Conservation (phyloP, 2,888 invertebrate species). For the Neria commutata region DNA sequence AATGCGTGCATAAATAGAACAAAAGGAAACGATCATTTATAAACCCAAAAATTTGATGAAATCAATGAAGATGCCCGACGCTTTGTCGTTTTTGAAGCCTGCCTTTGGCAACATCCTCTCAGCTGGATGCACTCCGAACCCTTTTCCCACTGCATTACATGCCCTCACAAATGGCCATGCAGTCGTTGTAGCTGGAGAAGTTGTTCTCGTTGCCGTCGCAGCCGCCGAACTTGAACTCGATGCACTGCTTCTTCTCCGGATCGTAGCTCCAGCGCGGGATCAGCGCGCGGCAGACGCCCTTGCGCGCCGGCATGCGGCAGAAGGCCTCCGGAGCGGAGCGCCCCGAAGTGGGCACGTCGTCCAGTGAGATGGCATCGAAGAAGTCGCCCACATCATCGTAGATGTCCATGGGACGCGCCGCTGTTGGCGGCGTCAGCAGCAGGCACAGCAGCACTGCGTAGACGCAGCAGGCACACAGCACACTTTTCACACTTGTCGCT, state of each 20-base stretch:
- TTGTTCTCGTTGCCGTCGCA: conserved; percentile 67
- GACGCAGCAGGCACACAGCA: conserved; percentile 14
- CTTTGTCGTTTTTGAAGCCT: conserved; percentile 39
- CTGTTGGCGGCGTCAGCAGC: conserved; percentile 9
- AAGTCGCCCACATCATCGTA: conserved; percentile 60
- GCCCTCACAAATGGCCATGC: conserved; percentile 64
- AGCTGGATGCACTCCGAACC: background rate
- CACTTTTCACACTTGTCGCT: conserved; percentile 32
- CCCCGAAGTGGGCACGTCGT: conserved; percentile 52
- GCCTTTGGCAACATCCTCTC: conserved; percentile 42
- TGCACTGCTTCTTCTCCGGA: conserved; percentile 61
- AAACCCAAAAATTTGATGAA: conserved; percentile 18
- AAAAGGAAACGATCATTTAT: background rate
- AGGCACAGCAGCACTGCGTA: conserved; percentile 16
- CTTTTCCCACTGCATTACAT: conserved; percentile 38
- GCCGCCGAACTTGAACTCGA: conserved; percentile 66
- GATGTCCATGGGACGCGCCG: conserved; percentile 52
- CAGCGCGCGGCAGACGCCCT: conserved; percentile 61
- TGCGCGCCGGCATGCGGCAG: conserved; percentile 58
- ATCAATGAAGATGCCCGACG: conserved; percentile 5
- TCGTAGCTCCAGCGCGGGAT: conserved; percentile 64
- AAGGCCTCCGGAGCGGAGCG: conserved; percentile 53
- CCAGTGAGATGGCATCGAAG: conserved; percentile 56
- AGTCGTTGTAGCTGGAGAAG: conserved; percentile 63
- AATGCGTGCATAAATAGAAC: background rate